Conservation (phyloP, 2,797 vertebrate species). For the Danio albolineatus region DNA sequence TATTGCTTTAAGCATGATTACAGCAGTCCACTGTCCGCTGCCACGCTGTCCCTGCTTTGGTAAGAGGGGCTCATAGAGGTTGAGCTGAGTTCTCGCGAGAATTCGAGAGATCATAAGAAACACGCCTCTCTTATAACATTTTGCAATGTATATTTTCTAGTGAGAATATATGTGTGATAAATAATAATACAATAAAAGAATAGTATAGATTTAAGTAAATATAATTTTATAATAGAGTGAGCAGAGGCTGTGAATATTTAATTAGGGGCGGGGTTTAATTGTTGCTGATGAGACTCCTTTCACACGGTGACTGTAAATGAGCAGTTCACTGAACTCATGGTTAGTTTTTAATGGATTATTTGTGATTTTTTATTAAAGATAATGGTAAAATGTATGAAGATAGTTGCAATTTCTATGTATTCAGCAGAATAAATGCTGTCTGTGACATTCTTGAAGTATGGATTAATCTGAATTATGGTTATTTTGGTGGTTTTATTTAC, state of each 20-base stretch:
- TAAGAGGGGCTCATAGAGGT: constrained; percentile 7
- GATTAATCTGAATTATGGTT: background rate
- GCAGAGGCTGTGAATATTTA: background rate
- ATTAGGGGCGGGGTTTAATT: background rate
- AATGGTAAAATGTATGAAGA: background rate
- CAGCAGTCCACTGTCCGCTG: background rate
- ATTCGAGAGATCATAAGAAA: background rate
- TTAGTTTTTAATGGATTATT: background rate
- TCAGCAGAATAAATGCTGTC: no score
- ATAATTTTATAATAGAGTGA: background rate
- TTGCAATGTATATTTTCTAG: background rate
- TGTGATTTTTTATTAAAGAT: background rate
- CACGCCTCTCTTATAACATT: constrained; percentile 6
- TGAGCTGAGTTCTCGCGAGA: constrained; percentile 34
- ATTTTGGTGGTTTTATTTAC: background rate
- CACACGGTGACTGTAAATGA: background rate
- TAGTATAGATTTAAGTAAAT: background rate
- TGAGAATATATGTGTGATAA: background rate
- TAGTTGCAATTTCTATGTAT: background rate
- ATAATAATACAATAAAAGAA: no score
- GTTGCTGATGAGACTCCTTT: background rate
- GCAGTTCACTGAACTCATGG: background rate
- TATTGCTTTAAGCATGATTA: constrained; percentile 56
- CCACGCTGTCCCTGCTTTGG: background rate
- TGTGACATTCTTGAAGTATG: background rate